Conservation (phyloP, 2,797 vertebrate species). For the Adelosebastes latens region DNA sequence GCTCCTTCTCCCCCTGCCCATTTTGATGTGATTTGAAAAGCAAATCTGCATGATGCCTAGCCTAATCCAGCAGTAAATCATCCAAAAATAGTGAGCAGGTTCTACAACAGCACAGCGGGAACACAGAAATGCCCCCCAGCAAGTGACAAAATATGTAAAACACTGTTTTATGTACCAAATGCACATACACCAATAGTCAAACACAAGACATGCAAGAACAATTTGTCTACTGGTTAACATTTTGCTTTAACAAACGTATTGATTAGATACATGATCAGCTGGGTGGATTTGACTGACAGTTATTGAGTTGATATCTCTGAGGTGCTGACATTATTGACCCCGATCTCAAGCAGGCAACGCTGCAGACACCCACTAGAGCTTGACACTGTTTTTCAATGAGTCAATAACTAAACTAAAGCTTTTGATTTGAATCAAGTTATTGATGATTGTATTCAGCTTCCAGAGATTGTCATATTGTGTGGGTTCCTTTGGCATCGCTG, state of each 20-base stretch:
- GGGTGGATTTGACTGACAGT: conserved; percentile 41
- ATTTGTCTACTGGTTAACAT: conserved; percentile 17
- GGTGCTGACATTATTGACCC: conserved; percentile 40
- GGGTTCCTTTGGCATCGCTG: conserved; percentile 28
- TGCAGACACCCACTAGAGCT: conserved; percentile 14
- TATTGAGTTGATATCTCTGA: conserved; percentile 54
- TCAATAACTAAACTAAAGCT: conserved; percentile 51
- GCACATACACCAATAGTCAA: background rate
- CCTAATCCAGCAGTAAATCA: conserved; percentile 9
- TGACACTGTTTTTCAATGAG: conserved; percentile 29
- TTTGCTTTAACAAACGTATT: conserved; percentile 14
- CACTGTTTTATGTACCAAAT: background rate
- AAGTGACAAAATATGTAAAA: conserved; percentile 17
- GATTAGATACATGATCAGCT: conserved; percentile 35
- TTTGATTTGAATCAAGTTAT: conserved; percentile 54
- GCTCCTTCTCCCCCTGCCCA: background rate
- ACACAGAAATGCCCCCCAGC: background rate
- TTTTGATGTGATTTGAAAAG: conserved; percentile 24
- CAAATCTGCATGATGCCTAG: conserved; percentile 1
- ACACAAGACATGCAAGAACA: background rate
- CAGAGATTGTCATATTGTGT: conserved; percentile 10
- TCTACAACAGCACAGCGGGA: background rate
- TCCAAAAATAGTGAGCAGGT: conserved; percentile 7
- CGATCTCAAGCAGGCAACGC: conserved; percentile 15
- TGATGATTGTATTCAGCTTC: conserved; percentile 41